Percentiles rank a stretch among this genome's conserved stretches.
phyloP scores from a whole-genome alignment of 2,888 invertebrate genomes.

The Coelinius sp. region DNA sequence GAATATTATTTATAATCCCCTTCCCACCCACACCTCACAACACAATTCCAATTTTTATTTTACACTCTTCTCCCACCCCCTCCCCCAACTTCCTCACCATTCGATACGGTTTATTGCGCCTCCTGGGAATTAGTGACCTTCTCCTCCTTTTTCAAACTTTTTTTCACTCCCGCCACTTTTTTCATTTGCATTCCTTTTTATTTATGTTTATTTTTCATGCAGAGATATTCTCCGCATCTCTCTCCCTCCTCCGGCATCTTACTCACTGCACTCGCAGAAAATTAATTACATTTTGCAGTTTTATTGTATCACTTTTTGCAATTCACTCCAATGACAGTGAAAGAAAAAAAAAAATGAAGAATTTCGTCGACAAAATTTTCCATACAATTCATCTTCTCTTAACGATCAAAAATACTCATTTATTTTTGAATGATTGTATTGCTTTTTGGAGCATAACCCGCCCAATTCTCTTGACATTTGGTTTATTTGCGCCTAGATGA shows the following conservation, averaged over 20 bases:
- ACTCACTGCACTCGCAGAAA: background rate
- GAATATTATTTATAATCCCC: slow-evolving; percentile 43
- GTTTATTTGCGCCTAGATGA: slow-evolving; percentile 47
- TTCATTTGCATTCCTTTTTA: background rate
- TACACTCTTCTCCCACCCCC: background rate
- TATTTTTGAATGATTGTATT: background rate
- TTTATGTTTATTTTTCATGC: background rate
- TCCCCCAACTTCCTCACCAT: slow-evolving; percentile 18
- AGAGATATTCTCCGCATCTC: background rate
- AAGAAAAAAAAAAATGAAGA: background rate
- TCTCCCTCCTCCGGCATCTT: background rate
- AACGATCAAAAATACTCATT: background rate
- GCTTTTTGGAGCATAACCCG: background rate
- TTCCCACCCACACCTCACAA: slow-evolving; percentile 15
- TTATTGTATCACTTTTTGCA: slow-evolving; percentile 24
- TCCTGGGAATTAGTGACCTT: slow-evolving; percentile 36
- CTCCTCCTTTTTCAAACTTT: slow-evolving; percentile 5
- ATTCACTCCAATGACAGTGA: background rate
- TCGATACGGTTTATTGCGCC: slow-evolving; percentile 46
- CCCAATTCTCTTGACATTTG: slow-evolving; percentile 45
- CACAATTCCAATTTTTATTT: slow-evolving; percentile 23
- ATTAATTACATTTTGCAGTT: background rate
- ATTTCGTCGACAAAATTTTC: background rate
- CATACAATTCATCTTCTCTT: background rate
- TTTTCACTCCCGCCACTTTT: background rate